Evolutionary conservation across 2,888 invertebrate species (phyloP).

Genomic region (Coecobrya sp.): DNA sequence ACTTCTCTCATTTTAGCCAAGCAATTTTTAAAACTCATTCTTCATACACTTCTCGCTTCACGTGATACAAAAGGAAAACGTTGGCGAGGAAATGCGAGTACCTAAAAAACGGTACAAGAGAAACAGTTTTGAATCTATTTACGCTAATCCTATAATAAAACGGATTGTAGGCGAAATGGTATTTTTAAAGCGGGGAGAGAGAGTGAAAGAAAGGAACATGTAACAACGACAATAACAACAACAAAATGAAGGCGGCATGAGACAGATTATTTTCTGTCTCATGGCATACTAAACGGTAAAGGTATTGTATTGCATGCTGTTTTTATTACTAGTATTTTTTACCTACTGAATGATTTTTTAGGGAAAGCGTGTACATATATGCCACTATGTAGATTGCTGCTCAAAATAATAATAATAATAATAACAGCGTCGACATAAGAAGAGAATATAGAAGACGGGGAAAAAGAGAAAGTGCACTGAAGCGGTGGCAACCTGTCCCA

Average conservation of each 20-base stretch:
- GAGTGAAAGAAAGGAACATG: not conserved
- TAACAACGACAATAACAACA: not conserved
- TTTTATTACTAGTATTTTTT: not conserved
- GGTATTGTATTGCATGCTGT: not conserved
- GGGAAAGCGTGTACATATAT: not conserved
- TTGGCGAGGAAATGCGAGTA: not conserved
- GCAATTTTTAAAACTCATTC: slow-evolving; percentile 26
- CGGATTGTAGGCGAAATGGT: not conserved
- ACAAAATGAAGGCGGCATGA: not conserved
- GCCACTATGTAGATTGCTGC: not conserved
- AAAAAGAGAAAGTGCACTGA: slow-evolving; percentile 60
- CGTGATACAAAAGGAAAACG: slow-evolving; percentile 9
- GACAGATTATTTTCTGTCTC: not conserved
- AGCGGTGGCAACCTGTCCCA: slow-evolving; percentile 70
- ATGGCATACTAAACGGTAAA: not conserved
- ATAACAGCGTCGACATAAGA: not conserved
- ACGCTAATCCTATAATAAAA: slow-evolving; percentile 58
- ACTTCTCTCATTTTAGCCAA: slow-evolving; percentile 28
- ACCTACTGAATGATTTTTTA: not conserved
- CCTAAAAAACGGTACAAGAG: not conserved
- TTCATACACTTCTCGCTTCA: slow-evolving; percentile 1
- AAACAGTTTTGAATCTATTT: slow-evolving; percentile 48
- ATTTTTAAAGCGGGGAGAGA: not conserved
- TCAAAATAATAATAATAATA: not conserved
- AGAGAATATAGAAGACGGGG: too few species aligned